phyloP scores from a whole-genome alignment of 2,797 vertebrate genomes.

The Mergus octosetaceus region DNA sequence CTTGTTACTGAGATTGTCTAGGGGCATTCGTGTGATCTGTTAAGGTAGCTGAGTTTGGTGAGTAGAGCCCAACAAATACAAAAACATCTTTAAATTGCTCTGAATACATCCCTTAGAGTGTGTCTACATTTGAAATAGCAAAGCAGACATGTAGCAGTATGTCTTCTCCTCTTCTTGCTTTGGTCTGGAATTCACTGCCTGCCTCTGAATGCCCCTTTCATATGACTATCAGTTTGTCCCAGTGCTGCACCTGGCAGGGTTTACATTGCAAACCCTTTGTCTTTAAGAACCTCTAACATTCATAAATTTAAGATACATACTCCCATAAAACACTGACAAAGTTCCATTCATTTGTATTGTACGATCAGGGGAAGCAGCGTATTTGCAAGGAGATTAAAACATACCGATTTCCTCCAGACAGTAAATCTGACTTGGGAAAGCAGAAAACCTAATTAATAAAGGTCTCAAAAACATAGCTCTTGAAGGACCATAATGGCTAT shows the following conservation, averaged over 20 bases:
- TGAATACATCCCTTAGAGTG: neutral
- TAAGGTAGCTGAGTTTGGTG: neutral
- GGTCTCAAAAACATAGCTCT: neutral
- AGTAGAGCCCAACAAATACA: neutral
- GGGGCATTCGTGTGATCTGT: neutral
- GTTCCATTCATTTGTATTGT: neutral
- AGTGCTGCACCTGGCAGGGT: neutral
- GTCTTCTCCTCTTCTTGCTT: neutral
- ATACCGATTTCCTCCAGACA: neutral
- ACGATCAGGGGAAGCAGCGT: neutral
- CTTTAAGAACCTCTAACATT: neutral
- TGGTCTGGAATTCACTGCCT: neutral
- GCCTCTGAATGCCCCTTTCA: neutral
- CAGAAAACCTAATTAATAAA: neutral
- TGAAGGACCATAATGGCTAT: accelerated
- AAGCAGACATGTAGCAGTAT: neutral
- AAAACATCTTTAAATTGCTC: neutral
- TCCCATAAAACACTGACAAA: neutral
- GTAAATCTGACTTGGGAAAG: neutral
- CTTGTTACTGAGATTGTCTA: neutral
- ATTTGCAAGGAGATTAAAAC: neutral
- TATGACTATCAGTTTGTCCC: neutral
- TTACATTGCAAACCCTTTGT: neutral
- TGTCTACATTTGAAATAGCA: neutral
- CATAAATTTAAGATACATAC: neutral